Evolutionary conservation across 2,113 vertebrate genomes (phyloP).

Genomic region (Ailurus styani): DNA sequence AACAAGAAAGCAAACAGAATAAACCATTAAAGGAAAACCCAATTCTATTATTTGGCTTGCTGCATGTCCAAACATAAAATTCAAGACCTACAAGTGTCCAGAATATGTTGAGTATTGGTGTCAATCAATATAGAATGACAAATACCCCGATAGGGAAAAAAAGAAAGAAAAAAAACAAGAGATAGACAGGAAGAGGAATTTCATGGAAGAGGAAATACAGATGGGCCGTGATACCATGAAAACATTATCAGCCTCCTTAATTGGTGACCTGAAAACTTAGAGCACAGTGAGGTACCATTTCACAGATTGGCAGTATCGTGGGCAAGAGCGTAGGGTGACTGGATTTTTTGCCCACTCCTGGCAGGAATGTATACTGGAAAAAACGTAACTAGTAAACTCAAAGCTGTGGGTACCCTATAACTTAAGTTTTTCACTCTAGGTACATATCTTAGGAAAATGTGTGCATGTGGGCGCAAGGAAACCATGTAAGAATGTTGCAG

Average conservation of each 20-base stretch:
- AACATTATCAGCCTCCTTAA: not conserved
- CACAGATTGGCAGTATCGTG: not conserved
- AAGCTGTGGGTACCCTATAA: not conserved
- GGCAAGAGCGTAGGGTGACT: not conserved
- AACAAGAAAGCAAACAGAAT: not conserved
- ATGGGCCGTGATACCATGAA: not conserved
- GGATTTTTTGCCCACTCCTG: not conserved
- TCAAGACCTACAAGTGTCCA: not conserved
- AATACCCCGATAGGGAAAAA: not conserved
- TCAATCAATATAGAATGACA: not conserved
- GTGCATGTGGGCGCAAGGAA: not conserved
- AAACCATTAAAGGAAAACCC: not conserved
- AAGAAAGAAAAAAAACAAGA: not conserved
- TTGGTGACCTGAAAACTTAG: not conserved
- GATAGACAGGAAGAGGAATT: not conserved
- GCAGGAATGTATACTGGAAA: not conserved
- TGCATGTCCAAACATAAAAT: not conserved
- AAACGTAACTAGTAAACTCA: not conserved
- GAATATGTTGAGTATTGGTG: not conserved
- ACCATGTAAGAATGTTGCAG: not conserved
- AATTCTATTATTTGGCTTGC: not conserved
- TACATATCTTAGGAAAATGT: not conserved
- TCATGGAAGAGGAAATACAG: not conserved
- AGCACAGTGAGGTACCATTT: not conserved
- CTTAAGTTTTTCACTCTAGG: not conserved